Base-by-base conservation (phyloP, 1,140 invertebrate genomes). In the Drosophila orosa region DNA sequence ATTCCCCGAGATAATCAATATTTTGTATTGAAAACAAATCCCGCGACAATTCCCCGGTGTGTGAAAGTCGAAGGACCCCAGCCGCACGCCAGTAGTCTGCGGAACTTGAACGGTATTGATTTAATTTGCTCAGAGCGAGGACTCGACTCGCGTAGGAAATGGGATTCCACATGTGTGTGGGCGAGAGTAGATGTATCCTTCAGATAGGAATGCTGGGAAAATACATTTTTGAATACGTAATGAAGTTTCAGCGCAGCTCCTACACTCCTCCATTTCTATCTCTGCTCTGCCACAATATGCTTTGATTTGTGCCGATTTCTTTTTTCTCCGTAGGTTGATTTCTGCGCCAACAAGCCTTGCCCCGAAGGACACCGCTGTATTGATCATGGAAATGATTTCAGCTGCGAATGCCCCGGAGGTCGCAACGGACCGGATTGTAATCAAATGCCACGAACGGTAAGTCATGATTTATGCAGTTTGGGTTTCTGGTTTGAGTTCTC, bases 371-470 rank as follows among this genome's bases (percentile, higher is more conserved):
- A 94, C 50, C 93, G 93, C 63, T 96, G 95, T 90, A 92, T 95
- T 66, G 95, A 95, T 91, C 94, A 93, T 76, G 95, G 95, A 68
- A 95, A 95, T 92, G 95, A 94, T 79, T 95, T 95, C 85, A 94
- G 93, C 25, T 96, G 96, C 91, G 94, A 95, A 78, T 96, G 96
- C 92, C 95, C 94, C n/a, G 91, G 91, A 87, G 95, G 95, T 42
- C 95, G 93, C 83, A 94, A 94, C 50, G 95, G 95, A 47, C 93
- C 94, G 45, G 94, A 95, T 89, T 95, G 95, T 90, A 93, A 92
- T 84, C 91, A 92, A 86, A 92, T 93, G 59, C 91, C 92, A 71
- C 86, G 91, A 91, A 92, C 92, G 82, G 93, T 94, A 92, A 93
- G 93, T 91, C 82, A 91, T 86, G 86, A 90, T 90, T 90, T 90